Evolutionary conservation across 2,797 vertebrate genomes (phyloP).

Genomic region (Anisognathus igniventris): DNA sequence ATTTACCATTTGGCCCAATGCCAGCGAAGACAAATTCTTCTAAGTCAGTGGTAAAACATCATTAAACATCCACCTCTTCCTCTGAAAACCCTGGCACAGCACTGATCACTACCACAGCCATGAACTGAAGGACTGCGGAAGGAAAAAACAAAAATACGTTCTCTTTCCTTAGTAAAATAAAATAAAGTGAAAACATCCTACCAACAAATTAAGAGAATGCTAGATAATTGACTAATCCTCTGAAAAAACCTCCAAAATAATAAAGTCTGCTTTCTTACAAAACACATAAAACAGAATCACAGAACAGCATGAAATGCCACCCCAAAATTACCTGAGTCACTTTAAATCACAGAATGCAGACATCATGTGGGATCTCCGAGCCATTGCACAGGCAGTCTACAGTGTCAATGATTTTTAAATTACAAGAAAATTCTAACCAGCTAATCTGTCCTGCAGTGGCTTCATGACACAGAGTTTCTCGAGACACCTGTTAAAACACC

Average conservation of each 20-base stretch:
- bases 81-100: background rate
- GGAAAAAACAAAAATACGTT: background rate
- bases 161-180: background rate
- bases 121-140: background rate
- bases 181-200: background rate
- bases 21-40: background rate
- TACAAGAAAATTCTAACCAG: background rate
- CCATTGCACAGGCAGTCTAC: background rate
- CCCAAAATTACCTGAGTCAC: background rate
- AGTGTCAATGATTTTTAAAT: background rate
- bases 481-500: background rate
- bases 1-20: background rate
- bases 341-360: background rate
- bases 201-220: background rate
- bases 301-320: background rate
- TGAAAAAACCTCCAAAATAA: background rate
- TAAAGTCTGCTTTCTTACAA: background rate
- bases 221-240: background rate
- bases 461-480: background rate
- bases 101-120: background rate
- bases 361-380: background rate
- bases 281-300: background rate
- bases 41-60: background rate
- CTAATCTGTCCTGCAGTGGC: background rate
- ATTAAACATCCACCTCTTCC: background rate